These are phyloP conservation scores for Eulemur coronatus DNA, from an alignment of 2,797 vertebrate species.

Conservation along the genomic window DNA sequence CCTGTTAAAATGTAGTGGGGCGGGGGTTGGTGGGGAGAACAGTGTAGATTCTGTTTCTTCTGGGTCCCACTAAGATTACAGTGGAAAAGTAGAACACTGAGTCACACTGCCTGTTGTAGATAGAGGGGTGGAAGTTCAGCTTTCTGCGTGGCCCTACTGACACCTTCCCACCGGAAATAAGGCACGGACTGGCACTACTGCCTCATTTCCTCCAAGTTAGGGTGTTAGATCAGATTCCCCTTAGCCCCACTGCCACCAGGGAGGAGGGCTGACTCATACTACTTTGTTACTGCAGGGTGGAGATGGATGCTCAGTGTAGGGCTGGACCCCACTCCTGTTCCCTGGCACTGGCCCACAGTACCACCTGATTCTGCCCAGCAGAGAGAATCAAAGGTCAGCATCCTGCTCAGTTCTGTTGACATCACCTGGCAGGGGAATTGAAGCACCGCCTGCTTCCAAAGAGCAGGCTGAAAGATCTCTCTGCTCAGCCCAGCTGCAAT, in stretches of 20 bases:
- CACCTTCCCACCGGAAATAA: not conserved
- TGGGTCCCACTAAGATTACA: not conserved
- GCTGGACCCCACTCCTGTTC: not conserved
- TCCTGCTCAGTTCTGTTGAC: not conserved
- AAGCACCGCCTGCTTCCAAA: not conserved
- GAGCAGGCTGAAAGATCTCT: not conserved
- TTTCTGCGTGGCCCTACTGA: not conserved
- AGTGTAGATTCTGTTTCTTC: not conserved
- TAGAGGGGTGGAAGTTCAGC: not conserved
- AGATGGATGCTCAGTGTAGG: not conserved
- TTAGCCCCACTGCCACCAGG: not conserved
- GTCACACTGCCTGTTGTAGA: not conserved
- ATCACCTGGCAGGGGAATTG: not conserved
- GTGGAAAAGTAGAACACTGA: not conserved
- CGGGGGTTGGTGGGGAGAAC: not conserved
- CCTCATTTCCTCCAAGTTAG: not conserved
- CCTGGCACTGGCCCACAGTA: not conserved
- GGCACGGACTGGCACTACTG: not conserved
- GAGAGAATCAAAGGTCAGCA: not conserved
- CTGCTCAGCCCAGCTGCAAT: not conserved
- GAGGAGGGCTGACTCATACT: not conserved
- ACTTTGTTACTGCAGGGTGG: not conserved
- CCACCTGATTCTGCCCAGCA: not conserved
- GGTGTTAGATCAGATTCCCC: not conserved
- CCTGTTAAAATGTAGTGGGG: not conserved